Percentiles rank a stretch among this genome's conserved stretches.
phyloP scores from a whole-genome alignment of 1,140 invertebrate genomes.

The Drosophila trapezifrons region DNA sequence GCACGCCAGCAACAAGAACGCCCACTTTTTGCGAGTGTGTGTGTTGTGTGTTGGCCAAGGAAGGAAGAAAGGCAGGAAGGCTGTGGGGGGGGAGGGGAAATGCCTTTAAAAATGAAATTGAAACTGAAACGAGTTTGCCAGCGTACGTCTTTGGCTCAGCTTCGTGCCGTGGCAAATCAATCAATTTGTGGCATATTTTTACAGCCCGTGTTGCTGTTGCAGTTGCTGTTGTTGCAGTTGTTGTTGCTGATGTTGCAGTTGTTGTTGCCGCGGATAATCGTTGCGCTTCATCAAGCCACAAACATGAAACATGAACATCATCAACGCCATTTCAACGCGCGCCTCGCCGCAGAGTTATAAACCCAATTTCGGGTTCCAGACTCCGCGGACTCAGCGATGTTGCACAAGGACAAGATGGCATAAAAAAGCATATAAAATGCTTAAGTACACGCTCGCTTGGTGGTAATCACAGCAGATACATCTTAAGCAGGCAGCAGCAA shows the following conservation, averaged over 20 bases:
- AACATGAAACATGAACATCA: constrained; percentile 82
- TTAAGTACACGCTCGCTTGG: constrained; percentile 81
- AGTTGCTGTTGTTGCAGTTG: constrained; percentile 36
- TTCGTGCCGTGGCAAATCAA: constrained; percentile 82
- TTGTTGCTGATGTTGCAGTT: constrained; percentile 34
- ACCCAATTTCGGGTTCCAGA: constrained; percentile 62
- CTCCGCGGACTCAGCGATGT: constrained; percentile 14
- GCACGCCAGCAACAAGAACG: constrained; percentile 63
- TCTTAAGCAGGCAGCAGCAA: constrained; percentile 70
- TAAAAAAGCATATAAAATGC: constrained; percentile 80
- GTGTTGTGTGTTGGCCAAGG: neutral
- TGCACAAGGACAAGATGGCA: constrained; percentile 74
- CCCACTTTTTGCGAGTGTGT: constrained; percentile 41
- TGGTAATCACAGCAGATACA: constrained; percentile 78
- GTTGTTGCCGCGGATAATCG: constrained; percentile 69
- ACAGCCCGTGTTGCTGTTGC: constrained; percentile 42
- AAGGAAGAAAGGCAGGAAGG: neutral
- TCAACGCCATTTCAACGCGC: constrained; percentile 81
- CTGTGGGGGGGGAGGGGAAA: constrained; percentile 31
- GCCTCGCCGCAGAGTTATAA: constrained; percentile 68
- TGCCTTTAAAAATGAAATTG: constrained; percentile 76
- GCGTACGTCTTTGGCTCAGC: constrained; percentile 52
- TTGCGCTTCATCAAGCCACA: constrained; percentile 79
- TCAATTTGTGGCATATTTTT: constrained; percentile 77
- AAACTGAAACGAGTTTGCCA: constrained; percentile 78